Conservation (phyloP, 2,113 vertebrate species). For the Larimichthys polyactis region DNA sequence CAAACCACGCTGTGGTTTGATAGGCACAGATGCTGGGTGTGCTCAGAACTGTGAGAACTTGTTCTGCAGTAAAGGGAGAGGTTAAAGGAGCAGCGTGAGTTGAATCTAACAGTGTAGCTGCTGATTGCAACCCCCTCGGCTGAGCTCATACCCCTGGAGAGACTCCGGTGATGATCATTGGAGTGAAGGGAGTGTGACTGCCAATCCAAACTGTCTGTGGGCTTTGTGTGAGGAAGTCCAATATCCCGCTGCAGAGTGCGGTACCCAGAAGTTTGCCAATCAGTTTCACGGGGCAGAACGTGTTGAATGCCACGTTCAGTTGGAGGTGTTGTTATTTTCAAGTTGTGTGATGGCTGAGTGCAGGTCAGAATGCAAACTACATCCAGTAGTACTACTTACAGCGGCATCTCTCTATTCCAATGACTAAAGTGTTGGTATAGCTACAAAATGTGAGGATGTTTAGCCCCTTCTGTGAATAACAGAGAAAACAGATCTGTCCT, state of each 20-base stretch:
- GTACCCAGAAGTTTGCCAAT: neutral
- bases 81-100: too few species aligned
- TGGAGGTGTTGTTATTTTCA: neutral
- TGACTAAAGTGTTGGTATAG: neutral
- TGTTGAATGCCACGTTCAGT: neutral
- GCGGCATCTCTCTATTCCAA: neutral
- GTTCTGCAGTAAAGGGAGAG: too few species aligned
- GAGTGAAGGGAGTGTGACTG: neutral
- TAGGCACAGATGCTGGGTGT: too few species aligned
- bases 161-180: neutral
- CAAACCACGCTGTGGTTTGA: too few species aligned
- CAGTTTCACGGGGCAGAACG: neutral
- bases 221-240: too few species aligned
- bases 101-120: too few species aligned
- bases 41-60: too few species aligned
- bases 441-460: neutral
- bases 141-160: neutral
- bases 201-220: neutral
- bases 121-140: too few species aligned
- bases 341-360: neutral
- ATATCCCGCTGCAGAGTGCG: too few species aligned
- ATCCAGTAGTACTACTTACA: neutral
- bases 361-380: neutral
- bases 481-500: conserved; percentile 3
- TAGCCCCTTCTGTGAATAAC: neutral